phyloP scores from a whole-genome alignment of 1,140 invertebrate species.

The Forficula auricularia region DNA sequence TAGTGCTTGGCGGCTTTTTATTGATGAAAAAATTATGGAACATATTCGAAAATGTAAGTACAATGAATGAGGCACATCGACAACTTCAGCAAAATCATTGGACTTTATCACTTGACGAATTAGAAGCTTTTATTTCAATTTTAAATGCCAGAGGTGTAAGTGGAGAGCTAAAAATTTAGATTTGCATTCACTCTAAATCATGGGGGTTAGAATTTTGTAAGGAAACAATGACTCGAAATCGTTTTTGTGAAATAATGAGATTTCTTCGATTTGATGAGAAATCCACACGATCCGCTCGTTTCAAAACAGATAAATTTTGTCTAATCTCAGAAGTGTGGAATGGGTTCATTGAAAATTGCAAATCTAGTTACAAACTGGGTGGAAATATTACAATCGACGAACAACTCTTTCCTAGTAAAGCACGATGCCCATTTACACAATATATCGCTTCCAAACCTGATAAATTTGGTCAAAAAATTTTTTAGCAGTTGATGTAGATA shows the following conservation, averaged over 20 bases:
- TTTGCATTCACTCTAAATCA: not conserved
- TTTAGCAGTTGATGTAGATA: slow-evolving; percentile 19
- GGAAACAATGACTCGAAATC: slow-evolving; percentile 1
- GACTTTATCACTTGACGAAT: slow-evolving; percentile 1
- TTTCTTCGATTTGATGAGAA: slow-evolving; percentile 5
- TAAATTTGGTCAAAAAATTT: slow-evolving; percentile 26
- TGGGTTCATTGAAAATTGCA: slow-evolving; percentile 1
- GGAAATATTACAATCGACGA: slow-evolving; percentile 6
- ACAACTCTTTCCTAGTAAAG: slow-evolving; percentile 1
- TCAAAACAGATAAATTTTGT: not conserved
- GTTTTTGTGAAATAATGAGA: slow-evolving; percentile 1
- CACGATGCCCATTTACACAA: slow-evolving; percentile 21
- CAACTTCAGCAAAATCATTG: not conserved
- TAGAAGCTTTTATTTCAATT: slow-evolving; percentile 3
- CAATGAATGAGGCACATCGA: not conserved
- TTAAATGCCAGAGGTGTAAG: not conserved
- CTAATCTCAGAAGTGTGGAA: not conserved
- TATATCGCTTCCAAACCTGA: slow-evolving; percentile 24
- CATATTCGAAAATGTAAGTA: slow-evolving; percentile 1
- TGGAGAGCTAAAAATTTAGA: not conserved
- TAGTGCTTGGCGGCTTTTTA: not conserved
- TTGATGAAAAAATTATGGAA: slow-evolving; percentile 1
- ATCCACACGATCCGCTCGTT: not conserved
- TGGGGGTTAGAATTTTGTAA: not conserved
- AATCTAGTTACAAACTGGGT: not conserved